Evolutionary conservation across 2,797 vertebrate genomes (phyloP), one percentile per base, ranked within the genome.

Genomic region (Spondyliosoma cantharus): DNA sequence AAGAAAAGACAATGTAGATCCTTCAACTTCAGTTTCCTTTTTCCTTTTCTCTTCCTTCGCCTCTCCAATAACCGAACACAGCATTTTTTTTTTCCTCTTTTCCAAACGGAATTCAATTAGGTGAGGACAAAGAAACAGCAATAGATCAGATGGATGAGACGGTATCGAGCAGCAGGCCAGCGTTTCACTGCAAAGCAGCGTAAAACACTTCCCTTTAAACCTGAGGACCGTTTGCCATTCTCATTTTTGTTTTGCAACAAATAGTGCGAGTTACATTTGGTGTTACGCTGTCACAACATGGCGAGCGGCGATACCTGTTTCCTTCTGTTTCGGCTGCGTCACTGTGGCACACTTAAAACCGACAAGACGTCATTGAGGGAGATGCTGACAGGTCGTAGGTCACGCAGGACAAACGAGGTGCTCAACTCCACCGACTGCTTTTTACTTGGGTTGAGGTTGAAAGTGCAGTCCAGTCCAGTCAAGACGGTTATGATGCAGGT

Each of bases 61-160:
- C 32, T 63, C 22, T 20, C 24, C 61, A 37, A 65, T 74, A 57
- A 57, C 25, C 42, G 24, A 64, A 74, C 71, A 54, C 42, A 24
- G 27, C 60, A 48, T 32, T 37, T 61, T 43, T 43, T 54, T 54
- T 29, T 43, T 46, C 50, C n/a, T 60, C 15, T 46, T 25, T 32
- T 32, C 32, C 27, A 37, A 70, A 37, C 37, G 58, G 66, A 63
- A 70, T 70, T 42, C 25, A 77, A 70, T 70, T 57, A 57, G 27
- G 8, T 14, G 3, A 13, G 74, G 25, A 69, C 43, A 56, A 63
- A 78, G 60, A 50, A 53, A 19, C 56, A 32, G 45, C 15, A 27
- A 64, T 58, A 14, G 67, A 78, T 58, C 60, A 64, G 49, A 48
- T 45, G 13, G 48, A 6, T 56, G 2, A 29, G 27, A 20, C 37